These are phyloP conservation scores for Pachypeltis micranthus DNA, from an alignment of 1,140 invertebrate species.

Conservation along the genomic window DNA sequence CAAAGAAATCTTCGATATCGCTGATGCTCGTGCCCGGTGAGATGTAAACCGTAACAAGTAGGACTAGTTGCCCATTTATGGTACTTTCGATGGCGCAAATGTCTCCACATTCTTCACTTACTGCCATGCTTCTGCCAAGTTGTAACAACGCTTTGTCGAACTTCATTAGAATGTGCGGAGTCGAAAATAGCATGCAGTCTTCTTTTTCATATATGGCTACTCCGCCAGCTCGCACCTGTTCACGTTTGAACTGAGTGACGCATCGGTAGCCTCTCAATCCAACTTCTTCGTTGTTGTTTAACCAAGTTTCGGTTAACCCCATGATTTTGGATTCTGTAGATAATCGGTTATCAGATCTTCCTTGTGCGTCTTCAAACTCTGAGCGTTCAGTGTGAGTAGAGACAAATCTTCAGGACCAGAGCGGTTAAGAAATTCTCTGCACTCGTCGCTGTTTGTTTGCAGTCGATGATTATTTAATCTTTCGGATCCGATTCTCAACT, in stretches of 20 bases:
- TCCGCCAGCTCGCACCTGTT: not conserved
- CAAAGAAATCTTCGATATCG: not conserved
- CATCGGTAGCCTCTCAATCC: slow-evolving; percentile 4
- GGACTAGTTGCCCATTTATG: not conserved
- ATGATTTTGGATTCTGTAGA: slow-evolving; percentile 3
- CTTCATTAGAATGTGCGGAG: slow-evolving; percentile 2
- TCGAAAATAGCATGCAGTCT: not conserved
- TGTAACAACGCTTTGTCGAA: not conserved
- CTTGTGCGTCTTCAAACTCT: not conserved
- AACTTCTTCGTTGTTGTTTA: slow-evolving; percentile 2
- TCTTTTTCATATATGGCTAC: not conserved
- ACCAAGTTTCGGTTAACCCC: not conserved
- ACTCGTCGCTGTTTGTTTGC: not conserved
- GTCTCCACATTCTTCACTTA: not conserved
- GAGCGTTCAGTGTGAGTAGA: not conserved
- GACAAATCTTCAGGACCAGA: not conserved
- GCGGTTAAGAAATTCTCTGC: not conserved
- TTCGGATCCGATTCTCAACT: not conserved
- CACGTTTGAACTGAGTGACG: not conserved
- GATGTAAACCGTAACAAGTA: not conserved
- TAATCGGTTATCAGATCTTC: not conserved
- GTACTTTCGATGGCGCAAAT: not conserved
- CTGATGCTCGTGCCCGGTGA: not conserved
- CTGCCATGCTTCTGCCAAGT: slow-evolving; percentile 2
- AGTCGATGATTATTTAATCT: not conserved